phyloP scores from a whole-genome alignment of 2,113 vertebrate genomes.

The Ovis aries region ARS-UI_Ramb_v3.0 NC_056063.1:21030501-21031000 shows the following conservation, averaged over 20 bases:
- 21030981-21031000: background rate
- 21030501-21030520: background rate
- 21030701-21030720: background rate
- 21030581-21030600: background rate
- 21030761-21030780: background rate
- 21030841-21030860: background rate
- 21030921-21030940: background rate
- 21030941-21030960: background rate
- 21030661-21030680: rapidly evolving
- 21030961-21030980: background rate
- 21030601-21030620: background rate
- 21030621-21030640: background rate
- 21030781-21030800: background rate
- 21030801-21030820: too few species aligned
- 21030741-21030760: background rate
- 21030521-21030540: background rate
- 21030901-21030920: background rate
- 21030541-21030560: background rate
- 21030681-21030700: background rate
- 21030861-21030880: background rate
- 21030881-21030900: background rate
- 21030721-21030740: background rate
- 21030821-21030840: background rate
- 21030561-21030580: background rate
- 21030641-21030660: rapidly evolving